A percentile compares a stretch with the other conserved stretches of the same genome.
phyloP scores from a whole-genome alignment of 1,140 invertebrate species.

The Uloborus diversus region DNA sequence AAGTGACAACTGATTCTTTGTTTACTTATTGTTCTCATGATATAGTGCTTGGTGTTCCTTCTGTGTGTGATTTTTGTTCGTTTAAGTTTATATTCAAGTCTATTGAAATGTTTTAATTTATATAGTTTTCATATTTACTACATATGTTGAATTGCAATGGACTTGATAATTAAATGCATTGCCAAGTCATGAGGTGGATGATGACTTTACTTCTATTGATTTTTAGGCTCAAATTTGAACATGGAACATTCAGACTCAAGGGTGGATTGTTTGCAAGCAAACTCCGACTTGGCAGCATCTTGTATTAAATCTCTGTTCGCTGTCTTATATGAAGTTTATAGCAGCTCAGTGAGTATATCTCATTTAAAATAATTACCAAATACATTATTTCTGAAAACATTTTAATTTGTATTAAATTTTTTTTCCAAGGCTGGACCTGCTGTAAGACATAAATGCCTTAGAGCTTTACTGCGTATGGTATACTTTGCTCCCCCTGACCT shows the following conservation, averaged over 20 bases:
- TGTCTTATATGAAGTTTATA: slow-evolving; percentile 93
- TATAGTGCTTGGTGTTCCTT: too few species aligned
- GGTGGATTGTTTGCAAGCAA: slow-evolving; percentile 74
- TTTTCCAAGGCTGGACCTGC: slow-evolving; percentile 83
- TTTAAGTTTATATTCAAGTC: too few species aligned
- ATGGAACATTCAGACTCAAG: slow-evolving; percentile 70
- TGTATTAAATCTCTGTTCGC: slow-evolving; percentile 91
- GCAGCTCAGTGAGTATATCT: slow-evolving; percentile 77
- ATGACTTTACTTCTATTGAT: not conserved
- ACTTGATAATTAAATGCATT: too few species aligned
- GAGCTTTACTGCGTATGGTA: slow-evolving; percentile 94
- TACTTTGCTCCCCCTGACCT: slow-evolving; percentile 78
- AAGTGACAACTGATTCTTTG: too few species aligned
- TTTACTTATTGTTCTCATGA: too few species aligned
- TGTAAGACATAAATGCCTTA: slow-evolving; percentile 93
- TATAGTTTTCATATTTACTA: too few species aligned
- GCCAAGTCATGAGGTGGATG: too few species aligned
- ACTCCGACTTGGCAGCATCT: slow-evolving; percentile 76
- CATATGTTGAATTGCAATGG: too few species aligned
- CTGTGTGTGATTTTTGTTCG: too few species aligned
- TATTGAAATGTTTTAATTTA: too few species aligned
- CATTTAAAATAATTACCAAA: not conserved
- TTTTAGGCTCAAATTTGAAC: slow-evolving; percentile 56
- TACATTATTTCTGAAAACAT: not conserved
- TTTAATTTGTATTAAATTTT: not conserved